Percentiles rank a stretch among this genome's conserved stretches.
These are phyloP conservation scores for Ephydatia muelleri DNA, from an alignment of 37 sponge, comb jelly and placozoan genomes.

Conservation along the genomic window DNA sequence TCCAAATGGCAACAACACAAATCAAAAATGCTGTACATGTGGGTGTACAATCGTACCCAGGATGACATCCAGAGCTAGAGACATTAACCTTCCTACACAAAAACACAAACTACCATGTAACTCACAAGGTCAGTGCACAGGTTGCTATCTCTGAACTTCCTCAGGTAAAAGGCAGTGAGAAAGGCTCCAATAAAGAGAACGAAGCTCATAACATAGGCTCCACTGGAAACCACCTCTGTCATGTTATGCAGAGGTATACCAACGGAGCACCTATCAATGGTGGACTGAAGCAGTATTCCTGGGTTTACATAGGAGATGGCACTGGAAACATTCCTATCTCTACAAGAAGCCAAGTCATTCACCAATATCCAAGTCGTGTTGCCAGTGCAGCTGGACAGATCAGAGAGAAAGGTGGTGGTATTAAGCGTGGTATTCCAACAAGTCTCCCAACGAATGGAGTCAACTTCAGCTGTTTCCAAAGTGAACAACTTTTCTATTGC, in stretches of 20 bases:
- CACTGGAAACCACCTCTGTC: neutral
- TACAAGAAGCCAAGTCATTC: neutral
- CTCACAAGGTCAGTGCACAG: conserved; percentile 69
- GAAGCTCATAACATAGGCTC: conserved; percentile 70
- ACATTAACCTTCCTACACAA: neutral
- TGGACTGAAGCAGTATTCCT: neutral
- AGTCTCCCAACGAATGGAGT: conserved; percentile 35
- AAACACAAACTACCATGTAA: neutral
- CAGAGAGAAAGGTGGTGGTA: conserved; percentile 1
- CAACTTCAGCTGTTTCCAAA: conserved; percentile 16
- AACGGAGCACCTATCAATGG: conserved; percentile 15
- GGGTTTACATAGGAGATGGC: conserved; percentile 31
- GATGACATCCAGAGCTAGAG: neutral
- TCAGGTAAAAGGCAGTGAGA: conserved; percentile 62
- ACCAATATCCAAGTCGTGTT: neutral
- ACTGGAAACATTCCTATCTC: conserved; percentile 35
- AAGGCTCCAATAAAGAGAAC: conserved; percentile 84
- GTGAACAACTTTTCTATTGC: conserved; percentile 34
- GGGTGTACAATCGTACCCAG: neutral
- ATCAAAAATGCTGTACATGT: neutral
- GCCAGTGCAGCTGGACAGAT: neutral
- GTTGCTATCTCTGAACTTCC: conserved; percentile 47
- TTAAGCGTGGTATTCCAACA: conserved; percentile 32
- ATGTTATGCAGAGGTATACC: conserved; percentile 5
- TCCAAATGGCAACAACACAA: neutral